Evolutionary conservation across 53 echinoderm and acorn worm genomes (phyloP).

Genomic region (Luidia sarsii): DNA sequence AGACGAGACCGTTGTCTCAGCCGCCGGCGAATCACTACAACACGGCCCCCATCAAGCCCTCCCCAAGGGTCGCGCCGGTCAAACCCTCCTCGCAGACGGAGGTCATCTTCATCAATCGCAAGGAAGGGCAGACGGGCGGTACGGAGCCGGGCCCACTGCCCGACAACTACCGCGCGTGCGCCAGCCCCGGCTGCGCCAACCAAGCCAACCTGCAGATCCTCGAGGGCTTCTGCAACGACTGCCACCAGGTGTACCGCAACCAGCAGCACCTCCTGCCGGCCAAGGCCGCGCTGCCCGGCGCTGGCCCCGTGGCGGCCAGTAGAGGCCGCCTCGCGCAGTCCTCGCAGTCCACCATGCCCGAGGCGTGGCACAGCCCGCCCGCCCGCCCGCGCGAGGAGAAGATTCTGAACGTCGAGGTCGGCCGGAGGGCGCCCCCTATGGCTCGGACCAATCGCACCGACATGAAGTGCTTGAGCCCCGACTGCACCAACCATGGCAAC

Average conservation of each 20-base stretch:
- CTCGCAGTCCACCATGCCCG: slow-evolving; percentile 9
- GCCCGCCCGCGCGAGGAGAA: neutral
- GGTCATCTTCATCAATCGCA: neutral
- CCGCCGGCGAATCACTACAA: neutral
- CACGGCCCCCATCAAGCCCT: slow-evolving; percentile 15
- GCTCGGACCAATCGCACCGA: slow-evolving; percentile 40
- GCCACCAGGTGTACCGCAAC: slow-evolving; percentile 55
- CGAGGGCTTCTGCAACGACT: slow-evolving; percentile 75
- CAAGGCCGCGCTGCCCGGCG: neutral
- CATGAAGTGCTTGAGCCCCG: slow-evolving; percentile 16
- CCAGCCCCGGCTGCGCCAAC: slow-evolving; percentile 34
- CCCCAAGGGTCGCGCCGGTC: neutral
- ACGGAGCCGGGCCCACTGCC: neutral
- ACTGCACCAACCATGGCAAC: slow-evolving; percentile 70
- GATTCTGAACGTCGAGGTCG: slow-evolving; percentile 3
- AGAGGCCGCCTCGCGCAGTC: slow-evolving; percentile 33
- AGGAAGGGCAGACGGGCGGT: neutral
- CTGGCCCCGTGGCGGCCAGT: neutral
- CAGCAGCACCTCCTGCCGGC: neutral
- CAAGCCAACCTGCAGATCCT: slow-evolving; percentile 72
- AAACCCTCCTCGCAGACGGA: slow-evolving; percentile 4
- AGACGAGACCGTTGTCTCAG: neutral
- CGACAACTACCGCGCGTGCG: slow-evolving; percentile 42
- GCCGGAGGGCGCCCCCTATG: neutral
- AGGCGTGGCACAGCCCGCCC: neutral